Evolutionary conservation across 2,113 vertebrate genomes (phyloP), one percentile per base, ranked within the genome.

Genomic region (Triplophysa dalaica): DNA sequence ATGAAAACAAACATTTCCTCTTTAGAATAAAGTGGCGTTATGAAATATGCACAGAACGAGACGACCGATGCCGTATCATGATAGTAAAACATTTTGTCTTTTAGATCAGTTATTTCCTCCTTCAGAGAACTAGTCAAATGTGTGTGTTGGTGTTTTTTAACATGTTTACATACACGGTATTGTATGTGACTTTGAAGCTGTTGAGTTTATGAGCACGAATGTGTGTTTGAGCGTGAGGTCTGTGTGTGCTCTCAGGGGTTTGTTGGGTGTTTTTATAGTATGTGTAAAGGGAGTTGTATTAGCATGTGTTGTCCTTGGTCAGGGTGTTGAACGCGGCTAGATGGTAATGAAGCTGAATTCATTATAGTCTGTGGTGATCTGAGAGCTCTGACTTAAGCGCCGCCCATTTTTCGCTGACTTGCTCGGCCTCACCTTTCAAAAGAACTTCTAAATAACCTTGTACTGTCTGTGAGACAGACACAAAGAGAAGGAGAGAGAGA

Each of bases 401-500:
- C 33, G n/a, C 41, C 52, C 17, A 56, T 56, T 50, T 80, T 85
- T 81, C 67, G 84, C 86, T 87, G 84, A 87, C 84, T 81, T 74
- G 77, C 50, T 73, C 78, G 75, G 76, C 78, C 81, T 81, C 22
- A 77, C 84, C 69, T 80, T 75, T 83, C 77, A 79, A 70, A 84
- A 86, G 72, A 85, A 87, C 84, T 87, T 83, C 79, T 70, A 82
- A 86, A 87, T 86, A 87, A 87, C 86, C 86, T 87, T 86, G 86
- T 65, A 41, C 75, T 70, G 63, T 68, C 70, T 79, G 66, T 64
- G 77, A 79, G 22, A 66, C 70, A 13, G 50, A 81, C 26, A n/a
- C 50, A 41, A 17, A 52, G 48, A 63, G 63, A 24, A 2, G 2
- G 24, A 24, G 24, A 24, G 24, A 24, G 3, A 29, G 2, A 64